Conservation (phyloP, 2,888 invertebrate species). For the Steinernema scapterisci region DNA sequence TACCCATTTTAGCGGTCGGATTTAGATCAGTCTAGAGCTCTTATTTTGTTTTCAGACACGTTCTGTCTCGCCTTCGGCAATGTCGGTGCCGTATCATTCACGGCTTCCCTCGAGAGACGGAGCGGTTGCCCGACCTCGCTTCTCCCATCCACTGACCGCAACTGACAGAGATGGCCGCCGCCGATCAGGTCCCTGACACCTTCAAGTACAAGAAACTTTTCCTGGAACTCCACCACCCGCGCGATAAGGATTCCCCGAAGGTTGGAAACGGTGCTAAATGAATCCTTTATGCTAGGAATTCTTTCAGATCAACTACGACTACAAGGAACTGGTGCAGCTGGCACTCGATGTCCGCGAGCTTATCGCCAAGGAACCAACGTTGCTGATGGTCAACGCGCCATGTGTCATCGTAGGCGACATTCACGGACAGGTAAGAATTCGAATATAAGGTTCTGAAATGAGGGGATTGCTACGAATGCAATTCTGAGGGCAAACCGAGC, state of each 20-base stretch:
- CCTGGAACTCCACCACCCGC: not conserved
- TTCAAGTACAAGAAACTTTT: slow-evolving; percentile 28
- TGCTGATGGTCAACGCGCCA: slow-evolving; percentile 39
- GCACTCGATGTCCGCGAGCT: slow-evolving; percentile 25
- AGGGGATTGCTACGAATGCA: too few species aligned
- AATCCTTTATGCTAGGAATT: not conserved
- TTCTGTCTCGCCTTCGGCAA: too few species aligned
- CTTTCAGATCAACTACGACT: slow-evolving; percentile 5
- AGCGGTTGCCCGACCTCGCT: too few species aligned
- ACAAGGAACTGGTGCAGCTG: slow-evolving; percentile 21
- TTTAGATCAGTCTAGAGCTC: too few species aligned
- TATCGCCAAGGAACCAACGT: slow-evolving; percentile 37
- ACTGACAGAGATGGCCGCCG: not conserved
- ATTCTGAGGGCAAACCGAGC: too few species aligned
- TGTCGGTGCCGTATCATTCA: too few species aligned
- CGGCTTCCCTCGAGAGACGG: too few species aligned
- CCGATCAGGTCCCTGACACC: not conserved
- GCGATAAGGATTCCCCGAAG: not conserved
- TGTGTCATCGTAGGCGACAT: slow-evolving; percentile 44
- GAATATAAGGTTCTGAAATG: not conserved
- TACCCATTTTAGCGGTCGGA: too few species aligned
- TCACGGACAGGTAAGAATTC: slow-evolving; percentile 42
- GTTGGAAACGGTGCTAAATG: not conserved
- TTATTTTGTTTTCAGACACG: too few species aligned
- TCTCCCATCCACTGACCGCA: too few species aligned